These are phyloP conservation scores for Lycocerus yunnanus DNA, from an alignment of 2,888 invertebrate species.

Conservation along the genomic window DNA sequence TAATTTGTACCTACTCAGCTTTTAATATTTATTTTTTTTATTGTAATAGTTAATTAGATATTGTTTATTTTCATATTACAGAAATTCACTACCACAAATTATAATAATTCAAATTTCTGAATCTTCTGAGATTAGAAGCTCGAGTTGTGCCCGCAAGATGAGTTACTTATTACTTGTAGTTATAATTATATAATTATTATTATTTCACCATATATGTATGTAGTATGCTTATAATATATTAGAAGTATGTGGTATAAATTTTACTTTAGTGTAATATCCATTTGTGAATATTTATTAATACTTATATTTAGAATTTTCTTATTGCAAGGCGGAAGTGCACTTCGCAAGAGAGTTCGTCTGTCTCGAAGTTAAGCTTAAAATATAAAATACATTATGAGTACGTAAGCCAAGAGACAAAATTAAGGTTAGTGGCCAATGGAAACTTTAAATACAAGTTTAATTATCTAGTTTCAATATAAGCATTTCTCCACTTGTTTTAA, in stretches of 20 bases:
- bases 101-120: too few relatives aligned
- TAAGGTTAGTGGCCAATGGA: slow-evolving; percentile 10
- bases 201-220: too few relatives aligned
- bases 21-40: too few relatives aligned
- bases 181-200: too few relatives aligned
- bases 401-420: slow-evolving; percentile 5
- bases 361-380: slow-evolving; percentile 8
- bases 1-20: too few relatives aligned
- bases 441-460: background rate
- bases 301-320: background rate
- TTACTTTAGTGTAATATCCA: background rate
- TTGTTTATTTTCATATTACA: too few relatives aligned
- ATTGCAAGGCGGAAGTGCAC: slow-evolving; percentile 17
- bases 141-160: too few relatives aligned
- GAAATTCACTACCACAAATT: too few relatives aligned
- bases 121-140: too few relatives aligned
- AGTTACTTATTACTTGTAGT: too few relatives aligned
- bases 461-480: background rate
- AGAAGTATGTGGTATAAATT: background rate
- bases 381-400: slow-evolving; percentile 1
- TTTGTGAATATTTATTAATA: background rate
- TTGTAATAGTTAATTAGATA: too few relatives aligned
- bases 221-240: too few relatives aligned
- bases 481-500: background rate
- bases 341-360: slow-evolving; percentile 6